Percentiles rank a stretch among this genome's conserved stretches.
Conservation (phyloP, 2,888 invertebrate genomes). For the Limnephilus rhombicus region DNA sequence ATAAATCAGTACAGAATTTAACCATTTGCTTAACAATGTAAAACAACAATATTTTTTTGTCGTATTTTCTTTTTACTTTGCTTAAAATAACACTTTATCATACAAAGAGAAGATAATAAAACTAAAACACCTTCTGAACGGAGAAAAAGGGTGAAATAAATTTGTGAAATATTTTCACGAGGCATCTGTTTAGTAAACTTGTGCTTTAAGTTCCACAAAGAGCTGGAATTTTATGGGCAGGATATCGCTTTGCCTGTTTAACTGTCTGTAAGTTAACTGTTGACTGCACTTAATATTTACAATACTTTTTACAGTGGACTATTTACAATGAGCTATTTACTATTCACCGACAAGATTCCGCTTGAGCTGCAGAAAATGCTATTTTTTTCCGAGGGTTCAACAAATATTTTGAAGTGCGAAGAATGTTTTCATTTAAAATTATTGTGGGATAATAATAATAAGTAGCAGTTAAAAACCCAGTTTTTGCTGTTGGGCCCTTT, state of each 20-base stretch:
- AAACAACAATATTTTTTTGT: background rate
- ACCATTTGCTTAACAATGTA: background rate
- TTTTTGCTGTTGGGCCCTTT: too few relatives aligned
- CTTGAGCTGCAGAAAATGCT: background rate
- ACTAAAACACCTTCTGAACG: background rate
- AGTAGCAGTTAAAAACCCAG: too few relatives aligned
- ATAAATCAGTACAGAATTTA: background rate
- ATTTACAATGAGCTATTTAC: background rate
- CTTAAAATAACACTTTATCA: background rate
- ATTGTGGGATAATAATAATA: background rate
- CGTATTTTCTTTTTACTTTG: background rate
- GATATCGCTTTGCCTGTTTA: conserved; percentile 60
- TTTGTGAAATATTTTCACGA: background rate
- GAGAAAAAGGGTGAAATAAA: background rate
- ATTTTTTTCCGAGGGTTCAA: background rate
- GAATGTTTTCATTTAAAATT: background rate
- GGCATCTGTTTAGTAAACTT: conserved; percentile 40
- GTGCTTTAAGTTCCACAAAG: conserved; percentile 51
- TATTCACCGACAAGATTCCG: background rate
- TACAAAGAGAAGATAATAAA: background rate
- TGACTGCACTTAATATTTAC: conserved; percentile 48
- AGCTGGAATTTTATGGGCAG: conserved; percentile 57
- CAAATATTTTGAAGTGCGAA: background rate
- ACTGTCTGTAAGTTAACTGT: conserved; percentile 60
- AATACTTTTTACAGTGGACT: conserved; percentile 1